Base-by-base conservation (phyloP, 2,113 vertebrate species). In the Piliocolobus tephrosceles region DNA sequence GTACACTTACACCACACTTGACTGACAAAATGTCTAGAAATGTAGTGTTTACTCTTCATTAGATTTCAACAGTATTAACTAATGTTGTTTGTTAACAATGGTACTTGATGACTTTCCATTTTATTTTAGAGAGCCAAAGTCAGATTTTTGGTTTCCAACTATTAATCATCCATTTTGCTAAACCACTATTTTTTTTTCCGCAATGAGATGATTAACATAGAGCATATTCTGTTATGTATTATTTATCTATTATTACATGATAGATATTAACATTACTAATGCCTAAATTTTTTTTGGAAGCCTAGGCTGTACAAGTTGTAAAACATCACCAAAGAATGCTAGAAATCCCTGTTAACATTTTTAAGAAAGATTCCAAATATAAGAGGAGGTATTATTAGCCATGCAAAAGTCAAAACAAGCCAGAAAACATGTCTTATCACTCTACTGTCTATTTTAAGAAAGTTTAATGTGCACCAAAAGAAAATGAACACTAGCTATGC, bases 131-230 rank as follows among this genome's bases (percentile, higher is more conserved):
- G 22, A 81, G 1, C 3, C 40, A 61, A 78, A n/a, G 45, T 70
- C 79, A 93, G 14, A 78, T 25, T 90, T 94, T 87, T 80, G 91
- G 79, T 84, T 96, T 38, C 82, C 75, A 96, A 68, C 12, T 88
- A 72, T 79, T 66, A 87, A 82, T 70, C 78, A 79, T 70, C 61
- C 58, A 82, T 4, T 23, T 88, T 72, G n/a, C 75, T 66, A 90
- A 91, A 73, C 7, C 50, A 45, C 32, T 61, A 17, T 14, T 35
- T 57, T 91, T 96, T 50, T 70, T 10, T 40, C 35, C 89, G 14
- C 25, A 89, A 52, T 50, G 57, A 96, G n/a, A 90, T 66, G 58
- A 52, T 68, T 90, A 68, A 91, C 30, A 61, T 13, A 11, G 32
- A 68, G 35, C 23, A 82, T 5, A 58, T 82, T 79, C 27, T 88